Evolutionary conservation across 2,888 invertebrate species (phyloP).

Genomic region (Eudasyphora cyanicolor): DNA sequence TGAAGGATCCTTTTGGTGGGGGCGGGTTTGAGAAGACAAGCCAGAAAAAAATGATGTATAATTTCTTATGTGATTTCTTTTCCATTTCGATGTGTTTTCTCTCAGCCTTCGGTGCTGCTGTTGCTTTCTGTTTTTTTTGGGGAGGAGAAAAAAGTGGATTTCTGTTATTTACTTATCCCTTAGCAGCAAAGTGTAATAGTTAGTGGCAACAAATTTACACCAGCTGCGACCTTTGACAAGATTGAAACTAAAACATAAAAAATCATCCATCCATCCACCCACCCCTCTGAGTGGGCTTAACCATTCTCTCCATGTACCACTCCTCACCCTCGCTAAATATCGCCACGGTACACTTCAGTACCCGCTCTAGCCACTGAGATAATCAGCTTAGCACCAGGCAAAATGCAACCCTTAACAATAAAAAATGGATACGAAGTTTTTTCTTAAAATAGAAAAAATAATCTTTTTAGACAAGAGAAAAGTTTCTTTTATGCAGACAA

Average conservation of each 20-base stretch:
- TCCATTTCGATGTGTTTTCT: conserved; percentile 3
- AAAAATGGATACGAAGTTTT: conserved; percentile 24
- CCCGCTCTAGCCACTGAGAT: conserved; percentile 23
- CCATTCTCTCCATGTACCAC: not conserved
- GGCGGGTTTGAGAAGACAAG: not conserved
- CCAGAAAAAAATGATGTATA: conserved; percentile 48
- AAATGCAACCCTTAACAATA: conserved; percentile 34
- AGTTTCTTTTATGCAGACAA: conserved; percentile 8
- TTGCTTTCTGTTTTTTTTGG: not conserved
- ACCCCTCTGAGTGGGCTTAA: not conserved
- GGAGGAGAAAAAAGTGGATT: conserved; percentile 20
- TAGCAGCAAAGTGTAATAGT: conserved; percentile 54
- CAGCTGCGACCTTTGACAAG: conserved; percentile 67
- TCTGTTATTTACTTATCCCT: conserved; percentile 43
- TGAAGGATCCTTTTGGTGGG: not conserved
- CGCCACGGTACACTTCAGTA: not conserved
- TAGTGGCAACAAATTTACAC: conserved; percentile 66
- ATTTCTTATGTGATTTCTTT: conserved; percentile 43
- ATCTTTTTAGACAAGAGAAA: conserved; percentile 44
- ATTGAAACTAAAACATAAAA: conserved; percentile 43
- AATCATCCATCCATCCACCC: conserved; percentile 15
- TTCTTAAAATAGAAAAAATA: conserved; percentile 40
- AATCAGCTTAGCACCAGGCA: conserved; percentile 58
- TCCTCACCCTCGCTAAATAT: not conserved
- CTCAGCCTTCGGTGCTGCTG: not conserved